phyloP scores from a whole-genome alignment of 35 echinoderm and acorn worm genomes.

The Lytechinus pictus region DNA sequence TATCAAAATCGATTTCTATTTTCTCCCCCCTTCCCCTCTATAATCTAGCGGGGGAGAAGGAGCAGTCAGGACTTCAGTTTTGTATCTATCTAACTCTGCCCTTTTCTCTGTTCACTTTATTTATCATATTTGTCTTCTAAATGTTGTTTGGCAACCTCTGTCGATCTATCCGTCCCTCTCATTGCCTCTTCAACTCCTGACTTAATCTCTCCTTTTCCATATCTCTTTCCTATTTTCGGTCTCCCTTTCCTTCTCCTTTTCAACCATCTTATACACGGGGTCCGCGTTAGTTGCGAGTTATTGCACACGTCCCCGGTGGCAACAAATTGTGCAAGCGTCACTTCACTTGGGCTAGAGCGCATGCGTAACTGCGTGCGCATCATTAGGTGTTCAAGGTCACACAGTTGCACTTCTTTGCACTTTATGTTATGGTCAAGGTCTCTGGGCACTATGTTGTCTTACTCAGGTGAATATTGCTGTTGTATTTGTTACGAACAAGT shows the following conservation, averaged over 20 bases:
- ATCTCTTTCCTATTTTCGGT: background rate
- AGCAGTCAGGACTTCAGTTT: background rate
- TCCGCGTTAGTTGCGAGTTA: background rate
- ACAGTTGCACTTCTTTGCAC: conserved; percentile 21
- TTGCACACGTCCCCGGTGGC: conserved; percentile 36
- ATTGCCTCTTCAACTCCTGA: background rate
- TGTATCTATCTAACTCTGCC: background rate
- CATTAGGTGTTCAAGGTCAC: conserved; percentile 21
- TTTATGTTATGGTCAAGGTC: conserved; percentile 26
- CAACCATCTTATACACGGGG: background rate
- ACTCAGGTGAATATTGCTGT: background rate
- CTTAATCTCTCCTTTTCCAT: conserved; percentile 22
- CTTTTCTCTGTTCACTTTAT: background rate
- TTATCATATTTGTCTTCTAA: background rate
- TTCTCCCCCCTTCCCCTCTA: background rate
- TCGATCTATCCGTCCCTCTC: background rate
- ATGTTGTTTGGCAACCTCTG: background rate
- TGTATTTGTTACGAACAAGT: background rate
- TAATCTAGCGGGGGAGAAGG: conserved; percentile 11
- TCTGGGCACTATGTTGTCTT: background rate
- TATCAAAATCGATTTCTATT: conserved; percentile 46
- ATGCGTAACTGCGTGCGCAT: conserved; percentile 38
- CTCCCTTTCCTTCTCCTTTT: background rate
- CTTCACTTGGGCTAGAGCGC: background rate
- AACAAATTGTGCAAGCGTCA: conserved; percentile 37